Base-by-base conservation (phyloP, 2,888 invertebrate genomes). In the Macaria liturata region DNA sequence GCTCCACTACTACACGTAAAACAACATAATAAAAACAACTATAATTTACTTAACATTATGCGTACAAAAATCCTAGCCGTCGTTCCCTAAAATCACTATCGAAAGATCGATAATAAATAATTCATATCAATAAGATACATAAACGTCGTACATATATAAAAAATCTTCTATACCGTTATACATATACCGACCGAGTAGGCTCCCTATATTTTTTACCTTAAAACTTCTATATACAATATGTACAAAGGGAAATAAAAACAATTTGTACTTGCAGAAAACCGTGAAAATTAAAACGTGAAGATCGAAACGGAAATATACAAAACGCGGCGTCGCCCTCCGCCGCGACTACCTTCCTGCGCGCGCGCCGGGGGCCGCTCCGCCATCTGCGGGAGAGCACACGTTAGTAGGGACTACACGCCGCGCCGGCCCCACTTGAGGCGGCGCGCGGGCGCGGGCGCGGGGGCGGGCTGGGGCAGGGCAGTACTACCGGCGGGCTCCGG, bases 251-350 rank as follows among this genome's bases (percentile, higher is more conserved):
- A 91, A 91, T 88, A 91, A 88, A 91, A 91, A 91, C 89, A 91
- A 90, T 92, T 92, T 92, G 92, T 92, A 92, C 92, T 92, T 89
- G 91, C 90, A 88, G 91, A 91, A 84, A 89, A 88, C 81, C 80
- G 87, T 88, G 84, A 87, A 82, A 86, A 83, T 78, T 75, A 83
- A 84, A 73, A 72, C 72, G 75, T 75, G 80, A 71, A 79, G 78
- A 71, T 52, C 71, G 75, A 81, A 85, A 86, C 78, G 74, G 84
- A 84, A 86, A 88, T 88, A 84, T 89, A 88, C 87, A 89, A 76
- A 77, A 61, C 62, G 75, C 75, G 69, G 68, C 65, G 64, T 63
- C 68, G 68, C 67, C 66, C 69, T 66, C 71, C 64, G 58, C 68
- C 65, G 68, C 68, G 64, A 79, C 86, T 88, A 88, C 77, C 89